Evolutionary conservation across 2,888 invertebrate species (phyloP).

Genomic region (Prosapia bicincta): DNA sequence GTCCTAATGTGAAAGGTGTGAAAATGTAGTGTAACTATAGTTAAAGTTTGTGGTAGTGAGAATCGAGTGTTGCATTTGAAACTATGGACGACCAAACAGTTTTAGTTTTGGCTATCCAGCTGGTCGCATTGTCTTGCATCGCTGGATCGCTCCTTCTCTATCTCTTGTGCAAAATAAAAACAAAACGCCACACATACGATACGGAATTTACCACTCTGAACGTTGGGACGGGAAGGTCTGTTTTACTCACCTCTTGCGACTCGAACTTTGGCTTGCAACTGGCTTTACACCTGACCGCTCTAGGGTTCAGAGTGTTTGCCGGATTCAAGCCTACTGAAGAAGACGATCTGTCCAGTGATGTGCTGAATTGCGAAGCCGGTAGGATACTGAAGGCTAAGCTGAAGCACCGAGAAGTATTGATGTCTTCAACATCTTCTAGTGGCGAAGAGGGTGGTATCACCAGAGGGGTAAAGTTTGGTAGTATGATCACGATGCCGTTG

Average conservation of each 20-base stretch:
- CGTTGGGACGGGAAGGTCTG: slow-evolving; percentile 58
- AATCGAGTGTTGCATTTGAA: neutral
- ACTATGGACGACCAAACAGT: slow-evolving; percentile 78
- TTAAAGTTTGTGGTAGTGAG: neutral
- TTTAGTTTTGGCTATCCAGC: slow-evolving; percentile 73
- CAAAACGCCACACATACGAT: slow-evolving; percentile 34
- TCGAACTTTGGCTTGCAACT: slow-evolving; percentile 76
- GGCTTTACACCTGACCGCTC: slow-evolving; percentile 62
- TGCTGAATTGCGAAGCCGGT: slow-evolving; percentile 34
- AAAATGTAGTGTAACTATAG: neutral
- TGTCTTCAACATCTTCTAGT: slow-evolving; percentile 35
- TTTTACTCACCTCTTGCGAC: slow-evolving; percentile 76
- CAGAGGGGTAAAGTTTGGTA: slow-evolving; percentile 44
- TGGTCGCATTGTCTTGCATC: slow-evolving; percentile 76
- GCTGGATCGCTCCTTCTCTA: slow-evolving; percentile 79
- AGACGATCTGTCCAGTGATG: slow-evolving; percentile 11
- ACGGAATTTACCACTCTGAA: slow-evolving; percentile 34
- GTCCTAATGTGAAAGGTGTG: neutral
- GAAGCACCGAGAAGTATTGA: slow-evolving; percentile 47
- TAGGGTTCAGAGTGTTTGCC: slow-evolving; percentile 75
- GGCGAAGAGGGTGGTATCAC: slow-evolving; percentile 44
- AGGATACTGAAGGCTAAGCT: slow-evolving; percentile 44
- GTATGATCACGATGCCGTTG: slow-evolving; percentile 64
- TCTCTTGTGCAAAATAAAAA: slow-evolving; percentile 64
- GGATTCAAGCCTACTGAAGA: slow-evolving; percentile 49